Evolutionary conservation across 2,113 vertebrate genomes (phyloP), one percentile per base, ranked within the genome.

Genomic region (Leucoraja erinaceus): DNA sequence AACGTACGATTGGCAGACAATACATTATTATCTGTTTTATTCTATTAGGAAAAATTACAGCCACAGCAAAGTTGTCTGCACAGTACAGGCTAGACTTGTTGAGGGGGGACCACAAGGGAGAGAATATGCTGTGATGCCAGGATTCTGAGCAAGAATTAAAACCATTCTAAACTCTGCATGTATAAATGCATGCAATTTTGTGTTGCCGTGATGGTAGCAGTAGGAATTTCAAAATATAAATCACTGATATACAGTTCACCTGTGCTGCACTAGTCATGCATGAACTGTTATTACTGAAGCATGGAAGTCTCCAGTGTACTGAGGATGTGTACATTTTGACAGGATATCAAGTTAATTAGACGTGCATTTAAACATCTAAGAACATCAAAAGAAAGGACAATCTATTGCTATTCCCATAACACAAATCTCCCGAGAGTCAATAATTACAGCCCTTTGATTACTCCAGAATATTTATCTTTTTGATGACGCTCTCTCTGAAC

Each of bases 401-500:
- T 88, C 59, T 59, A 88, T 16, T 88, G 83, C n/a, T 63, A 66
- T 63, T 88, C 83, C 59, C 83, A 63, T 18, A 88, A 31, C 59
- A 63, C 83, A 63, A 88, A 72, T 31, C 59, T 84, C 81, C 47
- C 81, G 28, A 84, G 81, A 84, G 83, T n/a, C 83, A 88, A 59
- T 88, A 63, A 88, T 88, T 66, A 88, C 31, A 88, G 83, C 59
- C 83, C 59, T 88, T 88, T 88, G 63, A 86, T 63, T 63, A 88
- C 83, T 88, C 28, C 83, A 88, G 83, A 88, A 88, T 63, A 88
- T 88, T 88, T 88, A 88, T 88, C 56, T 88, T 88, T 88, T 88
- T 88, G 31, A 63, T 63, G 56, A 66, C 63, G 83, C 11, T 0
- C 59, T 31, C 83, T 63, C 59, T 63, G 83, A 61, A 88, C 83